Percentiles rank a stretch among this genome's conserved stretches.
Conservation (phyloP, 2,888 invertebrate genomes). For the Rhamphomyia laevipes region DNA sequence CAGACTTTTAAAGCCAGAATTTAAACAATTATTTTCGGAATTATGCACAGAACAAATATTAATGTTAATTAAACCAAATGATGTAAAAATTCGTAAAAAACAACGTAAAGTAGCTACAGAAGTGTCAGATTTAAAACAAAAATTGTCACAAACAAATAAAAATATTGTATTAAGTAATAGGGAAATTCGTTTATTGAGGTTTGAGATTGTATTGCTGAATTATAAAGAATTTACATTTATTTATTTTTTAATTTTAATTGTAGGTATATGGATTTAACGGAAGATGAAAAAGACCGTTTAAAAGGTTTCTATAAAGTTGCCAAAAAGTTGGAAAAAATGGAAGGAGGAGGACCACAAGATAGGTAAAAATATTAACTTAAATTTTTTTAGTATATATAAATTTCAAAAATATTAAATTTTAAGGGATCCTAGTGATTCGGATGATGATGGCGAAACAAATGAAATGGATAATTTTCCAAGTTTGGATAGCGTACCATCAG, state of each 20-base stretch:
- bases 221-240: not conserved
- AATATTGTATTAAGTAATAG: constrained; percentile 84
- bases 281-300: constrained; percentile 83
- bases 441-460: constrained; percentile 56
- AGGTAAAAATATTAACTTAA: constrained; percentile 28
- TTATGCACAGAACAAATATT: constrained; percentile 78
- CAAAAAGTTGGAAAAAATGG: constrained; percentile 80
- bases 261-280: constrained; percentile 79
- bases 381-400: constrained; percentile 1
- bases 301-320: constrained; percentile 88
- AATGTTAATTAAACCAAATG: constrained; percentile 73
- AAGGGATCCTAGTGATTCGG: constrained; percentile 61
- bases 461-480: constrained; percentile 61
- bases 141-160: constrained; percentile 68
- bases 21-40: constrained; percentile 62
- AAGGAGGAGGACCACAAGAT: constrained; percentile 61
- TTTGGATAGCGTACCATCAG: constrained; percentile 67
- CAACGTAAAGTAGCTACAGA: constrained; percentile 86
- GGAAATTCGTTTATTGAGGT: constrained; percentile 74
- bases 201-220: constrained; percentile 12
- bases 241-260: not conserved
- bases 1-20: constrained; percentile 58
- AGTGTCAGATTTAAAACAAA: constrained; percentile 71
- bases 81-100: constrained; percentile 76
- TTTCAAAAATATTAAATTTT: constrained; percentile 2